These are phyloP conservation scores for Oscarella lobularis DNA, from an alignment of 37 sponge, comb jelly and placozoan species.

Conservation along the genomic window DNA sequence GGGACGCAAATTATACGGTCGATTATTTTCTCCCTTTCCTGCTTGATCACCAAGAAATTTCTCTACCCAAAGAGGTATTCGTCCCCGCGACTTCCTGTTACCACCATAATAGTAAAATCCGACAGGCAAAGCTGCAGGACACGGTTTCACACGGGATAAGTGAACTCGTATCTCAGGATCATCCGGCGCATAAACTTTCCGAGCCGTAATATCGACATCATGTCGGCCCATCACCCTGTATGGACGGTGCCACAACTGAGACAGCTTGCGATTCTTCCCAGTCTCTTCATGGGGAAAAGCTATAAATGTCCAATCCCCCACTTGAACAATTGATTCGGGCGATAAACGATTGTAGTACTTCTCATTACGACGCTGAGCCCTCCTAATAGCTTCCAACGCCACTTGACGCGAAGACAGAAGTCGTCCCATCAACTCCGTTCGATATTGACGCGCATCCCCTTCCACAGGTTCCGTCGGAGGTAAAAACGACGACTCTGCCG, in stretches of 20 bases:
- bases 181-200: constrained; percentile 23
- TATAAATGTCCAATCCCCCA: constrained; percentile 26
- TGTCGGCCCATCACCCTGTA: neutral
- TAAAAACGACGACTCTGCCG: constrained; percentile 17
- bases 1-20: too few relatives aligned
- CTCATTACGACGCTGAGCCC: constrained; percentile 11
- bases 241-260: constrained; percentile 26
- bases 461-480: neutral
- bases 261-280: constrained; percentile 18
- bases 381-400: constrained; percentile 7
- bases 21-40: too few relatives aligned
- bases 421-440: constrained; percentile 7
- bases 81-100: neutral
- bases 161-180: constrained; percentile 23
- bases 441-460: constrained; percentile 8
- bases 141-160: constrained; percentile 10
- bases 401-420: constrained; percentile 11
- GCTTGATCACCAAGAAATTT: neutral
- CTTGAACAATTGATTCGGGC: neutral
- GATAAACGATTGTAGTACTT: constrained; percentile 8
- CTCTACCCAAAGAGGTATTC: constrained; percentile 24
- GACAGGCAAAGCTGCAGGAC: constrained; percentile 19
- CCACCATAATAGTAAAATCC: constrained; percentile 31
- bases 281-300: constrained; percentile 23
- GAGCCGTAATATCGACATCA: constrained; percentile 16